A percentile compares a stretch with the other conserved stretches of the same genome.
Conservation (phyloP, 2,888 invertebrate species). For the Lymantria monacha region DNA sequence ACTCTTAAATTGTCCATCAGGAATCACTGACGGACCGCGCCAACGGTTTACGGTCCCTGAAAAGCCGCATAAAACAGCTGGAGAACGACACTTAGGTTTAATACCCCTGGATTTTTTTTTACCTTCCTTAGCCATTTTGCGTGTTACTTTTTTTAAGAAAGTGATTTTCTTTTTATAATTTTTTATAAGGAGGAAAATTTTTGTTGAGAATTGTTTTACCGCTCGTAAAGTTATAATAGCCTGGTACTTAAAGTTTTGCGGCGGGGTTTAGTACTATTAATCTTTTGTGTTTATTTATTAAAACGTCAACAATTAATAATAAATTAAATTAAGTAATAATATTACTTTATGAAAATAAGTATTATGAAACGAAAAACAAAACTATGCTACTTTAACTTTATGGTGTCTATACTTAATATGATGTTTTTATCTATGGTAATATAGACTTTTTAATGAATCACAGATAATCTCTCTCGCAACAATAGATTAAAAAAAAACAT, state of each 20-base stretch:
- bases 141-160: constrained; percentile 24
- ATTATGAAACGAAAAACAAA: too few relatives aligned
- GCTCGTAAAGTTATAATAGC: constrained; percentile 17
- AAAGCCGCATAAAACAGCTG: constrained; percentile 67
- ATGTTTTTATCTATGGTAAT: too few relatives aligned
- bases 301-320: neutral
- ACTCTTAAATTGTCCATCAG: constrained; percentile 80
- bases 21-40: constrained; percentile 66
- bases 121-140: constrained; percentile 20
- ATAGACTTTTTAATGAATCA: too few relatives aligned
- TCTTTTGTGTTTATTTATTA: neutral
- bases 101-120: constrained; percentile 66
- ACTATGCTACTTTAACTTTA: too few relatives aligned
- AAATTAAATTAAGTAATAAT: neutral
- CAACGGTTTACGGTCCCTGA: constrained; percentile 68
- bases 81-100: constrained; percentile 70
- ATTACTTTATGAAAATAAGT: too few relatives aligned
- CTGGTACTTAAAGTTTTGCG: constrained; percentile 8
- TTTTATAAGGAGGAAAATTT: constrained; percentile 25
- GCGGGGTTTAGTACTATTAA: neutral
- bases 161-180: constrained; percentile 17
- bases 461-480: too few relatives aligned
- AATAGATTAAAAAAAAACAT: neutral
- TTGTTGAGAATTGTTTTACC: constrained; percentile 13
- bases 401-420: too few relatives aligned